Evolutionary conservation across 2,797 vertebrate species (phyloP).

Genomic region (Glyptemys insculpta): DNA sequence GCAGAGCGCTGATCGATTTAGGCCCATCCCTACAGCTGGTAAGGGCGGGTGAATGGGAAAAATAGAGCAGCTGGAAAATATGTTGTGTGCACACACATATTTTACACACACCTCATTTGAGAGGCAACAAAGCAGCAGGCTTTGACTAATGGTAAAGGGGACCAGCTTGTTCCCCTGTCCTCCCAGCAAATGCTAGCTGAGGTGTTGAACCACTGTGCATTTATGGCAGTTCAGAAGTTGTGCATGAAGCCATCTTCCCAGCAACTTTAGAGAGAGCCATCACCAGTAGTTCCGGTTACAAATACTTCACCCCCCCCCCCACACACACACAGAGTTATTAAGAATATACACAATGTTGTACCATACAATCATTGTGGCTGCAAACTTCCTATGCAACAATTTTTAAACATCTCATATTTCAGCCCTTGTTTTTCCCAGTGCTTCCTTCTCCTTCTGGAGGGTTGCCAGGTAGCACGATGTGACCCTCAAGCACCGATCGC

Average conservation of each 20-base stretch:
- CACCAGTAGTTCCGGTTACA: not conserved
- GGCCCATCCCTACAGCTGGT: not conserved
- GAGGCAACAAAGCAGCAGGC: not conserved
- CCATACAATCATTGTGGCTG: too few relatives aligned
- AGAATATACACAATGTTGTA: not conserved
- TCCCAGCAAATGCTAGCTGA: not conserved
- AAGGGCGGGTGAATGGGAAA: not conserved
- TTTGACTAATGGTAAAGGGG: not conserved
- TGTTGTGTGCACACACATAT: not conserved
- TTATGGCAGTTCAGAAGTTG: not conserved
- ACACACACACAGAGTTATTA: not conserved
- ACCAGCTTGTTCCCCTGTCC: not conserved
- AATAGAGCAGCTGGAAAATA: constrained; percentile 2
- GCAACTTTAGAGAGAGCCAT: fast-evolving
- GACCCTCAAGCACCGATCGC: not conserved
- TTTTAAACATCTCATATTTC: not conserved
- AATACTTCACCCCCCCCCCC: not conserved
- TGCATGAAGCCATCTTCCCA: not conserved
- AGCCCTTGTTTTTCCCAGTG: not conserved
- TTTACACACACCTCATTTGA: not conserved
- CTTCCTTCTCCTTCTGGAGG: not conserved
- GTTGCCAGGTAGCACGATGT: constrained; percentile 48
- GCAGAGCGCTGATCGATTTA: not conserved
- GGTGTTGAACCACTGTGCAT: not conserved
- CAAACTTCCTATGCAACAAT: not conserved